A percentile compares a stretch with the other conserved stretches of the same genome.
Evolutionary conservation across 1,140 invertebrate species (phyloP).

Genomic region (Ridgeia piscesae): DNA sequence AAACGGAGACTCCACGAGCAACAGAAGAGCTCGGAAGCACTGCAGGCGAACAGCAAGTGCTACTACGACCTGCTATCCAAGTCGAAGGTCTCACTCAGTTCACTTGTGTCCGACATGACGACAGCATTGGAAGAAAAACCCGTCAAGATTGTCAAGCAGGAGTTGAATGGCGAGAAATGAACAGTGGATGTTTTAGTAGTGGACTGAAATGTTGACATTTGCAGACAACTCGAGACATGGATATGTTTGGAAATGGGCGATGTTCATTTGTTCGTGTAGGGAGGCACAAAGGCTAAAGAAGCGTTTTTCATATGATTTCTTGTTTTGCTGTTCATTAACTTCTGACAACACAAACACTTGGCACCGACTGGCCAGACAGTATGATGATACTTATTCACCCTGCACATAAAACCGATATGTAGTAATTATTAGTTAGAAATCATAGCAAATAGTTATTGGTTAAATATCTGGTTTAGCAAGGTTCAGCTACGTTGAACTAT

Average conservation of each 20-base stretch:
- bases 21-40: slow-evolving; percentile 13
- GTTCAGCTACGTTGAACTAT: neutral
- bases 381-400: neutral
- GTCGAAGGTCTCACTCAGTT: slow-evolving; percentile 10
- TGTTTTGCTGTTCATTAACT: neutral
- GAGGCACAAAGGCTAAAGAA: neutral
- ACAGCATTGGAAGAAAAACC: neutral
- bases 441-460: neutral
- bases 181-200: neutral
- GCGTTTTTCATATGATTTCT: neutral
- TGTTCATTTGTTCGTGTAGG: neutral
- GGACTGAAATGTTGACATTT: neutral
- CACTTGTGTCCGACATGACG: slow-evolving; percentile 17
- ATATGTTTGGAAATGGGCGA: neutral
- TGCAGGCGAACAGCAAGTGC: slow-evolving; percentile 14
- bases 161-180: slow-evolving; percentile 10
- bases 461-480: neutral
- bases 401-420: neutral
- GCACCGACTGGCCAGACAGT: neutral
- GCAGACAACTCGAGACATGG: neutral
- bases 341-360: neutral
- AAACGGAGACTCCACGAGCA: slow-evolving; percentile 31
- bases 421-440: neutral
- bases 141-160: neutral
- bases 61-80: slow-evolving; percentile 15